phyloP scores from a whole-genome alignment of 2,113 vertebrate species.

The Cranoglanis bouderius region DNA sequence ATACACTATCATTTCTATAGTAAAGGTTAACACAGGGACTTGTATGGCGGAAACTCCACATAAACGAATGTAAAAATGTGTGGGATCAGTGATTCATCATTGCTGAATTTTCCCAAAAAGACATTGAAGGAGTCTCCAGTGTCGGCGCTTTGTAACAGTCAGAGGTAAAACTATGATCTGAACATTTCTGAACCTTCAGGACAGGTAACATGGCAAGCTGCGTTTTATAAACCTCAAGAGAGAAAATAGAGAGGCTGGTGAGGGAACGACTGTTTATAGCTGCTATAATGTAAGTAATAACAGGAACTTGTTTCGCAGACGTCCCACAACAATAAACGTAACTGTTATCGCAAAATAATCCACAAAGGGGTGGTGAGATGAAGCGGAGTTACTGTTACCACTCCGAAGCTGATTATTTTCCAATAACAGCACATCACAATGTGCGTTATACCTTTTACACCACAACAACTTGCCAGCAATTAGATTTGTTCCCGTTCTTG shows the following conservation, averaged over 20 bases:
- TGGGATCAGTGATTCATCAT: background rate
- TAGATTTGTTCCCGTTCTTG: too few relatives aligned
- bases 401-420: too few relatives aligned
- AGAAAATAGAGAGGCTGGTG: too few relatives aligned
- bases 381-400: background rate
- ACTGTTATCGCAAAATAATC: background rate
- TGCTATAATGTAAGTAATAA: background rate
- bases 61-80: background rate
- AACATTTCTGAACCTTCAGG: too few relatives aligned
- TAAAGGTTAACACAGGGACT: background rate
- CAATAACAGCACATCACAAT: background rate
- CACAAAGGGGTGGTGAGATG: background rate
- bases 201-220: too few relatives aligned
- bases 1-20: background rate
- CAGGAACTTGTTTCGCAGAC: background rate
- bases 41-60: background rate
- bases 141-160: background rate
- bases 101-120: background rate
- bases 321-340: background rate
- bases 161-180: too few relatives aligned
- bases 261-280: too few relatives aligned
- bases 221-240: too few relatives aligned
- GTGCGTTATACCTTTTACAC: background rate
- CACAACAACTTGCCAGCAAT: too few relatives aligned
- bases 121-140: background rate